phyloP scores from a whole-genome alignment of 1,140 invertebrate species.

The Leptonema lineaticorne region DNA sequence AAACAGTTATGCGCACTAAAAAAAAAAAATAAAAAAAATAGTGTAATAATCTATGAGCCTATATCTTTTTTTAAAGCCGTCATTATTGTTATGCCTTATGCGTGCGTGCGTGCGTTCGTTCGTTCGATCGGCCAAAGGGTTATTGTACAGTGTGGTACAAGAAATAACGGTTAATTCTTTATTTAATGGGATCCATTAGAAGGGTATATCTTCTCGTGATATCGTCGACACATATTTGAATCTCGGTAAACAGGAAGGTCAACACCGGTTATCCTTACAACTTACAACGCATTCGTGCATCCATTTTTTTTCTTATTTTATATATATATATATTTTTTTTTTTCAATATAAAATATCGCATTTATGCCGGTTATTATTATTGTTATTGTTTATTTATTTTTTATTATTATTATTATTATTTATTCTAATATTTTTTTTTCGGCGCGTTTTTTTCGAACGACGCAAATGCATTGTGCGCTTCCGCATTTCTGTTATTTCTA shows the following conservation, averaged over 20 bases:
- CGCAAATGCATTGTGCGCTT: constrained; percentile 4
- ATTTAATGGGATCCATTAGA: constrained; percentile 30
- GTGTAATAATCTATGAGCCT: constrained; percentile 16
- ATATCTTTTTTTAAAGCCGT: neutral
- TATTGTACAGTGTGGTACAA: constrained; percentile 18
- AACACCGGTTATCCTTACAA: constrained; percentile 10
- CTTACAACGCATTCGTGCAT: neutral
- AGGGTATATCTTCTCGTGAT: constrained; percentile 26
- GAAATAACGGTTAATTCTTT: constrained; percentile 27
- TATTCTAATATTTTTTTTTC: neutral
- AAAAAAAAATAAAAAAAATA: too few relatives aligned
- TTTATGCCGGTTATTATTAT: neutral
- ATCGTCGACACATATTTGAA: constrained; percentile 10
- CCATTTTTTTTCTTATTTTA: too few relatives aligned
- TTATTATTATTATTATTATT: neutral
- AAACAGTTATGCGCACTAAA: constrained; percentile 25
- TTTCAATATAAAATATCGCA: too few relatives aligned
- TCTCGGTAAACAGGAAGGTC: constrained; percentile 16
- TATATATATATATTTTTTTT: too few relatives aligned
- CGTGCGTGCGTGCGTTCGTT: neutral
- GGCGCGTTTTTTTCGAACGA: neutral
- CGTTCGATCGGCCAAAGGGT: constrained; percentile 3
- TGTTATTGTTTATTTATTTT: neutral
- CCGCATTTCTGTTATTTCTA: constrained; percentile 10
- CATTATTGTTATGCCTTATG: neutral